A percentile compares a stretch with the other conserved stretches of the same genome.
These are phyloP conservation scores for Cataglyphis livida DNA, from an alignment of 2,888 invertebrate species.

Conservation along the genomic window DNA sequence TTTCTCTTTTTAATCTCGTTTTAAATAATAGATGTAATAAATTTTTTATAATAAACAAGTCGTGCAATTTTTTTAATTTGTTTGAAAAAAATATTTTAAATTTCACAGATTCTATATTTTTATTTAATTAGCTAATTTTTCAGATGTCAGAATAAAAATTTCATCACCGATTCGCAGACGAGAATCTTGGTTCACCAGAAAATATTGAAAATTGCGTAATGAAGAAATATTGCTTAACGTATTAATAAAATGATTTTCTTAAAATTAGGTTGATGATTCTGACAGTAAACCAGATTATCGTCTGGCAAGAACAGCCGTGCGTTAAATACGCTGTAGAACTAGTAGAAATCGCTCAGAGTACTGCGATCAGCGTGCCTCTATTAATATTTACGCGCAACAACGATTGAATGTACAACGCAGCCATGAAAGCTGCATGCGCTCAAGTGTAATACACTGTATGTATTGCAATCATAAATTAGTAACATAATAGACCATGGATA, in stretches of 20 bases:
- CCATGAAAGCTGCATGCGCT: not conserved
- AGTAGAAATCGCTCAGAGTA: slow-evolving; percentile 23
- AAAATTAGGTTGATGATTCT: not conserved
- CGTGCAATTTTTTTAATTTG: not conserved
- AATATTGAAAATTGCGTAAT: not conserved
- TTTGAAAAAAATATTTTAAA: not conserved
- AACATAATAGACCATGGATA: slow-evolving; percentile 3
- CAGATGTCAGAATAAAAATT: not conserved
- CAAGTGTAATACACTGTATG: not conserved
- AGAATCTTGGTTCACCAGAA: not conserved
- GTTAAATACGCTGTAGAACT: slow-evolving; percentile 28
- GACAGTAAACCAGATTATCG: slow-evolving; percentile 5
- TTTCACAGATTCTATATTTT: not conserved
- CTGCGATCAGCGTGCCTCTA: slow-evolving; percentile 28
- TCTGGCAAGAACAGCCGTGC: slow-evolving; percentile 5
- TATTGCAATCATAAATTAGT: slow-evolving; percentile 26
- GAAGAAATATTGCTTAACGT: not conserved
- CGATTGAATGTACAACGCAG: slow-evolving; percentile 17
- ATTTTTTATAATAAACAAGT: not conserved
- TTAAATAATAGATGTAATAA: not conserved
- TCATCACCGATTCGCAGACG: not conserved
- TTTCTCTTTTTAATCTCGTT: not conserved
- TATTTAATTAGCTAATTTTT: not conserved
- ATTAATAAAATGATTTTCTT: not conserved
- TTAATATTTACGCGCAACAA: slow-evolving; percentile 43